A percentile compares a stretch with the other conserved stretches of the same genome.
Conservation (phyloP, 2,113 vertebrate species). For the Hypomesus transpacificus region DNA sequence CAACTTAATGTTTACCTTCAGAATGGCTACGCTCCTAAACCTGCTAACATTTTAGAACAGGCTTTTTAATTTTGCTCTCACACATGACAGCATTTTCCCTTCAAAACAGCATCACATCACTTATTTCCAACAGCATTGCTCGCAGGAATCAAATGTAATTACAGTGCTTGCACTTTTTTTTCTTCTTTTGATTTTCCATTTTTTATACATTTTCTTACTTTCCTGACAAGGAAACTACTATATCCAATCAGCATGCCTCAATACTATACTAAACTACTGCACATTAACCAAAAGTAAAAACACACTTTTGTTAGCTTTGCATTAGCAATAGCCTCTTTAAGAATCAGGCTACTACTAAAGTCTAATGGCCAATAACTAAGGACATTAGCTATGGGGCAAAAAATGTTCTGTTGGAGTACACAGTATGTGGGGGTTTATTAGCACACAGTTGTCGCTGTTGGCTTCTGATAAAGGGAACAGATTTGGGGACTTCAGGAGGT, state of each 20-base stretch:
- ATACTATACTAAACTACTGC: conserved; percentile 47
- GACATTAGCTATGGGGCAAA: conserved; percentile 2
- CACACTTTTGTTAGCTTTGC: conserved; percentile 17
- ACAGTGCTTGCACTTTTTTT: conserved; percentile 29
- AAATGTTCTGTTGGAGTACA: conserved; percentile 15
- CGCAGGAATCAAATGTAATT: conserved; percentile 30
- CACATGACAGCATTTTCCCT: background rate
- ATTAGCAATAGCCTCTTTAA: conserved; percentile 27
- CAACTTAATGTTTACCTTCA: background rate
- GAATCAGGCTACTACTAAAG: conserved; percentile 41
- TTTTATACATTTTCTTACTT: conserved; percentile 49
- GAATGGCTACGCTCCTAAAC: background rate
- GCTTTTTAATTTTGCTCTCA: conserved; percentile 1
- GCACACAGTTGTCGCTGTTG: conserved; percentile 43
- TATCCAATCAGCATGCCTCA: conserved; percentile 50
- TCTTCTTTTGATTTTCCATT: conserved; percentile 24
- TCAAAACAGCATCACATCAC: conserved; percentile 52
- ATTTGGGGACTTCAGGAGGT: conserved; percentile 71
- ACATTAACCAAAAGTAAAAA: conserved; percentile 45
- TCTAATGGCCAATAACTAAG: conserved; percentile 27
- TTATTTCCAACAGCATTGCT: conserved; percentile 52
- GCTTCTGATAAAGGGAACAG: conserved; percentile 58
- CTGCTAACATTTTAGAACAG: background rate
- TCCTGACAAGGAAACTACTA: conserved; percentile 48
- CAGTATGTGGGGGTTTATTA: conserved; percentile 33